Evolutionary conservation across 2,797 vertebrate genomes (phyloP).

Genomic region (Intellagama lesueurii): DNA sequence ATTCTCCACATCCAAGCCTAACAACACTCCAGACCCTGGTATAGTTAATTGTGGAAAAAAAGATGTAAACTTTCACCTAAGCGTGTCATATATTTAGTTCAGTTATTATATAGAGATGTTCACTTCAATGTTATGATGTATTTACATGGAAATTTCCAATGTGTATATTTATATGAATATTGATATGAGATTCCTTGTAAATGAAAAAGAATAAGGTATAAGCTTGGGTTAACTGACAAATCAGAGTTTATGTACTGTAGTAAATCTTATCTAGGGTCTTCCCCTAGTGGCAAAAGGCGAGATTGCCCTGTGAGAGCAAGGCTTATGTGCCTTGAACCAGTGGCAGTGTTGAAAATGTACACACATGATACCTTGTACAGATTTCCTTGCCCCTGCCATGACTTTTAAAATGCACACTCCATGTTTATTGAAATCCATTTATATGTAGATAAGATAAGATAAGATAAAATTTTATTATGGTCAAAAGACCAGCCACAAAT

Average conservation of each 20-base stretch:
- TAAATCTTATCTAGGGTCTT: slow-evolving; percentile 17
- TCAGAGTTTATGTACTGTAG: not conserved
- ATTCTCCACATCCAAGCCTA: not conserved
- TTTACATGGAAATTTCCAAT: not conserved
- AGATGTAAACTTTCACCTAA: not conserved
- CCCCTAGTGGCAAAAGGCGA: slow-evolving; percentile 41
- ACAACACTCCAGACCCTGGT: not conserved
- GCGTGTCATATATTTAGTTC: not conserved
- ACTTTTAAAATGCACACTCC: not conserved
- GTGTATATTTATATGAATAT: not conserved
- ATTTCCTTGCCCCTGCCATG: not conserved
- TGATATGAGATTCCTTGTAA: not conserved
- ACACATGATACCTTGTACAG: slow-evolving; percentile 25
- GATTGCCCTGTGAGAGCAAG: slow-evolving; percentile 18
- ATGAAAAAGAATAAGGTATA: slow-evolving; percentile 1
- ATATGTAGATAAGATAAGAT: no score
- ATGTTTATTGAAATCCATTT: not conserved
- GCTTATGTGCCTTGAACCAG: not conserved
- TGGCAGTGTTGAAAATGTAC: slow-evolving; percentile 9
- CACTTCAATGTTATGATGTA: not conserved
- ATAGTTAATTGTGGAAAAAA: not conserved
- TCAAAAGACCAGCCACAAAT: no score
- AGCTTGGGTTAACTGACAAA: slow-evolving; percentile 21
- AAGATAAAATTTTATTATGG: no score
- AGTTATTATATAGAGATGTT: not conserved